A percentile compares a stretch with the other conserved stretches of the same genome.
phyloP scores from a whole-genome alignment of 1,140 invertebrate species.

The Drosophila pseudoobscura region DNA sequence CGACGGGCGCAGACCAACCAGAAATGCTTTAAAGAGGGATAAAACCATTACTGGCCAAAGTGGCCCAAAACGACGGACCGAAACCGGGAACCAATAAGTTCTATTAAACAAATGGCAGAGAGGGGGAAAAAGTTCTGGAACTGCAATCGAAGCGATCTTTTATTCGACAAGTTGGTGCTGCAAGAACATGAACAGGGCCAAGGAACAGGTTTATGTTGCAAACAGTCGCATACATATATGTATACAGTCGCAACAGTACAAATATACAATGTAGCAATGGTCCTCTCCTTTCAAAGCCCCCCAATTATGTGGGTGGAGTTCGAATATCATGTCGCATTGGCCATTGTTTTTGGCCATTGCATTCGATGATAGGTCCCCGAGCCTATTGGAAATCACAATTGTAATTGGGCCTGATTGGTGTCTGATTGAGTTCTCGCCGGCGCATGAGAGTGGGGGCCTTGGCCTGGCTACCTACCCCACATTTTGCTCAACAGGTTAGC shows the following conservation, averaged over 20 bases:
- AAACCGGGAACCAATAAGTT: background rate
- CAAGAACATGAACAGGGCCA: slow-evolving; percentile 16
- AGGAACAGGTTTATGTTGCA: slow-evolving; percentile 11
- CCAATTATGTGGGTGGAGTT: slow-evolving; percentile 78
- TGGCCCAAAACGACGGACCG: slow-evolving; percentile 25
- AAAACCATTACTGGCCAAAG: slow-evolving; percentile 68
- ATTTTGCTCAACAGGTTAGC: slow-evolving; percentile 23
- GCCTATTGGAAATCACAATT: slow-evolving; percentile 70
- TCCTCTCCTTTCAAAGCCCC: slow-evolving; percentile 10
- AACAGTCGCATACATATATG: slow-evolving; percentile 1
- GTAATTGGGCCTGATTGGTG: slow-evolving; percentile 67
- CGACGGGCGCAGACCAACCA: slow-evolving; percentile 75
- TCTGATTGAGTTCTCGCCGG: slow-evolving; percentile 34
- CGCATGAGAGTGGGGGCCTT: background rate
- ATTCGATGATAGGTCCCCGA: slow-evolving; percentile 66
- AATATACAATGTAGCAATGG: background rate
- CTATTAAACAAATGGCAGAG: too few relatives aligned
- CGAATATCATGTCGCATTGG: slow-evolving; percentile 72
- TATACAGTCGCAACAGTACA: too few relatives aligned
- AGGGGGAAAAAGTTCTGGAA: background rate
- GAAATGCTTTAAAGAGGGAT: slow-evolving; percentile 77
- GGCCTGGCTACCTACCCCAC: slow-evolving; percentile 10
- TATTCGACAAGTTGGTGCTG: slow-evolving; percentile 2
- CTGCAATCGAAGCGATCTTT: background rate
- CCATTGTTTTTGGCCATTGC: slow-evolving; percentile 57